These are phyloP conservation scores for Nebria salina DNA, from an alignment of 2,888 invertebrate genomes.

Conservation along the genomic window DNA sequence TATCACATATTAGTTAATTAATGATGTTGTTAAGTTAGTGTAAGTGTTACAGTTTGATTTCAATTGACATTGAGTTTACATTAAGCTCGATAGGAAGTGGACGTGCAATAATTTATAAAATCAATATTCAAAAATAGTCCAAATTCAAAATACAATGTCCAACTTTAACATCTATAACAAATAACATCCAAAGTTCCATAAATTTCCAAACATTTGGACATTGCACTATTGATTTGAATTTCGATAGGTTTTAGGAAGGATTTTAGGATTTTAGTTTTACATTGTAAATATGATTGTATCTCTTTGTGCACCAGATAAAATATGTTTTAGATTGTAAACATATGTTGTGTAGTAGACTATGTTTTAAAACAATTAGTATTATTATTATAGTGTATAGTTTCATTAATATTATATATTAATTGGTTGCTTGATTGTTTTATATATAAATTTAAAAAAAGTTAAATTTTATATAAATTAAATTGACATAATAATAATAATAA, in stretches of 20 bases:
- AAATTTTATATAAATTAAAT: not conserved
- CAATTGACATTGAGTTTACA: constrained; percentile 62
- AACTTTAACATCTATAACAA: not conserved
- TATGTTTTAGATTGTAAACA: not conserved
- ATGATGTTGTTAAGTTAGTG: constrained; percentile 7
- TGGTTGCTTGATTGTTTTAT: not conserved
- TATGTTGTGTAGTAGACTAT: not conserved
- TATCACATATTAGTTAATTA: constrained; percentile 36
- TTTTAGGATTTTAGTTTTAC: not conserved
- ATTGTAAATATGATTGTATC: constrained; percentile 30
- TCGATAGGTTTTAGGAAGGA: not conserved
- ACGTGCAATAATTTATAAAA: constrained; percentile 39
- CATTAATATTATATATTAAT: not conserved
- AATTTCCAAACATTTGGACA: constrained; percentile 8
- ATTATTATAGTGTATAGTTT: not conserved
- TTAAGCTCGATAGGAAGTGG: constrained; percentile 60
- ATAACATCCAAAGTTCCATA: not conserved
- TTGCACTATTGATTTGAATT: not conserved
- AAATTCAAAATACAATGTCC: not conserved
- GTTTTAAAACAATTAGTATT: no score
- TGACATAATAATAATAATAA: not conserved
- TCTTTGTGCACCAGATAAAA: constrained; percentile 18
- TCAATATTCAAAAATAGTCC: constrained; percentile 2
- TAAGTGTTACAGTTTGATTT: constrained; percentile 54
- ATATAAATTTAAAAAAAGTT: not conserved